A percentile compares a stretch with the other conserved stretches of the same genome.
These are phyloP conservation scores for Brachymystax lenok DNA, from an alignment of 2,797 vertebrate genomes.

Conservation along the genomic window DNA sequence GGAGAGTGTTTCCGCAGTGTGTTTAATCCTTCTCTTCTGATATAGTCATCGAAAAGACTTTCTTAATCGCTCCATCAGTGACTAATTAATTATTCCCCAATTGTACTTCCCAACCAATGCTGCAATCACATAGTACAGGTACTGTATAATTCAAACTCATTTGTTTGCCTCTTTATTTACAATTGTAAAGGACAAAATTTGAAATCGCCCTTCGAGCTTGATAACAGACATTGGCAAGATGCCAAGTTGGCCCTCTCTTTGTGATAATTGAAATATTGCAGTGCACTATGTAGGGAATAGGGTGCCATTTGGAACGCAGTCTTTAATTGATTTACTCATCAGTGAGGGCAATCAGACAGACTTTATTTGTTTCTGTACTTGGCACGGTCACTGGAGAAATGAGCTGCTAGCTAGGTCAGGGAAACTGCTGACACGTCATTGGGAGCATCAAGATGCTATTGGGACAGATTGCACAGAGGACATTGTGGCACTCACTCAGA, in stretches of 20 bases:
- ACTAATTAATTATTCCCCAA: too few relatives aligned
- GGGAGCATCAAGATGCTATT: neutral
- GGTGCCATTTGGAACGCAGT: neutral
- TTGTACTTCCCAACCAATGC: too few relatives aligned
- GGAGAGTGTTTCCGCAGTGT: neutral
- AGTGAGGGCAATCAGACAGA: neutral
- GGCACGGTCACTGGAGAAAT: neutral
- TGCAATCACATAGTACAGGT: too few relatives aligned
- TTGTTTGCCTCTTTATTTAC: too few relatives aligned
- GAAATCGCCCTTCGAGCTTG: too few relatives aligned
- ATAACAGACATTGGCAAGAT: too few relatives aligned
- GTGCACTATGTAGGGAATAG: neutral
- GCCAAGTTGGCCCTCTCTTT: neutral
- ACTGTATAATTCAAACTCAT: too few relatives aligned
- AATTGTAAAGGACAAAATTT: too few relatives aligned
- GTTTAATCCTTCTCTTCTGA: too few relatives aligned
- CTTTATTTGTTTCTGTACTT: neutral
- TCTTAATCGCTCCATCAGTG: too few relatives aligned
- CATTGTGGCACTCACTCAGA: neutral
- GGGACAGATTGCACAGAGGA: constrained; percentile 1
- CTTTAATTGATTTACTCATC: neutral
- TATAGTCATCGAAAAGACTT: too few relatives aligned
- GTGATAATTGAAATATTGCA: neutral
- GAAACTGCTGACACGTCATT: neutral
- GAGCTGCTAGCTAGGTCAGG: neutral